A percentile compares a stretch with the other conserved stretches of the same genome.
These are phyloP conservation scores for Melanargia galathea DNA, from an alignment of 2,888 invertebrate species.

Conservation along the genomic window DNA sequence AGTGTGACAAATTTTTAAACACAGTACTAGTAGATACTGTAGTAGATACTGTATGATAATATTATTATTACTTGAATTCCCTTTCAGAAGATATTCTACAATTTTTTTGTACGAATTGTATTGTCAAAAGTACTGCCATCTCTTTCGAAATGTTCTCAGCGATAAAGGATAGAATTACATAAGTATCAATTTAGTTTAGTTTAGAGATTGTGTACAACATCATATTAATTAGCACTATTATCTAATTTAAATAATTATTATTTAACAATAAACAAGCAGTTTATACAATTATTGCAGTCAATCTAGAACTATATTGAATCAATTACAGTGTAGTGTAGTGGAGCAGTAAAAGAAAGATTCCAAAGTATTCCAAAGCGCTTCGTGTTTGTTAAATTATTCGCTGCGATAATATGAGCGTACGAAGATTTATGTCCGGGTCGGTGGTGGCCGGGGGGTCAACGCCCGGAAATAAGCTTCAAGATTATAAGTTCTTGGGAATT, in stretches of 20 bases:
- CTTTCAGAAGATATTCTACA: too few species aligned
- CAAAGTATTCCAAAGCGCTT: constrained; percentile 16
- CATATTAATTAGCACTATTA: too few species aligned
- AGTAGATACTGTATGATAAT: too few species aligned
- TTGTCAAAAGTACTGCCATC: too few species aligned
- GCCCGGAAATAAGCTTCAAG: constrained; percentile 43
- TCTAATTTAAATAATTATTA: not conserved
- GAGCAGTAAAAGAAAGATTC: constrained; percentile 14
- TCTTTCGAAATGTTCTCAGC: too few species aligned
- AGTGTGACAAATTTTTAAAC: too few species aligned
- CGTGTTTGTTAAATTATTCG: constrained; percentile 27
- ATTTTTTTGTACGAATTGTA: too few species aligned
- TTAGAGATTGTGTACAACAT: too few species aligned
- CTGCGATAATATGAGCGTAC: constrained; percentile 30
- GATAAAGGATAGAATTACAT: too few species aligned
- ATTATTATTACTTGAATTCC: too few species aligned
- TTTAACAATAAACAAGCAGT: not conserved
- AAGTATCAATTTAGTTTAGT: too few species aligned
- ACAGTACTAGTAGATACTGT: too few species aligned
- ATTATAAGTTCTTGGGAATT: constrained; percentile 36
- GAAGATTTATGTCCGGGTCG: constrained; percentile 39
- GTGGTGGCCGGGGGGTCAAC: constrained; percentile 39
- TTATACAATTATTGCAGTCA: not conserved
- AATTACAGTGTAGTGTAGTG: constrained; percentile 13
- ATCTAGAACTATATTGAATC: not conserved